A percentile compares a stretch with the other conserved stretches of the same genome.
Conservation (phyloP, 2,113 vertebrate genomes). For the Alexandromys fortis region DNA sequence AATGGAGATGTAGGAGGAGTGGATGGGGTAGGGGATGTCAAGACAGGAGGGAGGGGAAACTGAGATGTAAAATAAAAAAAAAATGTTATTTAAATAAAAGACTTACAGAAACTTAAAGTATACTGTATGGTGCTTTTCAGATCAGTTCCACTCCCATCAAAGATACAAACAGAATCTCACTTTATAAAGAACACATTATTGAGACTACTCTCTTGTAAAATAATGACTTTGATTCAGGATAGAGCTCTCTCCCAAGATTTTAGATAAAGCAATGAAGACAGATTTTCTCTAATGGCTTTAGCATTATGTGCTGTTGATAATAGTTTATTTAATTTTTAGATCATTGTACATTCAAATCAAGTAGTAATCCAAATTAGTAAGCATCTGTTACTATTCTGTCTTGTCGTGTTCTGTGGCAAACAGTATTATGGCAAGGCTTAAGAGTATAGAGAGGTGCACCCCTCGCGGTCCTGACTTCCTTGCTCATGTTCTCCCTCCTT, state of each 20-base stretch:
- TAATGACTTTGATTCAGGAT: conserved; percentile 40
- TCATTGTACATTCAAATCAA: conserved; percentile 57
- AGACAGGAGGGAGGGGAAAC: too few relatives aligned
- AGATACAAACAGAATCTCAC: conserved; percentile 52
- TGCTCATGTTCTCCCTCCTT: too few relatives aligned
- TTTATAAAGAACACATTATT: conserved; percentile 46
- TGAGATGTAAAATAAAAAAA: too few relatives aligned
- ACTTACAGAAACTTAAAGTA: background rate
- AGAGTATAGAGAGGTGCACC: background rate
- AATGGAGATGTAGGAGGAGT: too few relatives aligned
- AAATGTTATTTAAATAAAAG: too few relatives aligned
- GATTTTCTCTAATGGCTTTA: conserved; percentile 54
- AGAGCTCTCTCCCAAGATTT: conserved; percentile 45
- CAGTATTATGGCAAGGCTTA: conserved; percentile 23
- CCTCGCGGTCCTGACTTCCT: too few relatives aligned
- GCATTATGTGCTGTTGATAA: conserved; percentile 15
- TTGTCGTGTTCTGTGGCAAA: conserved; percentile 59
- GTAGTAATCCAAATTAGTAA: conserved; percentile 61
- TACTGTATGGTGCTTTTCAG: conserved; percentile 28
- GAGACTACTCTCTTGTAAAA: conserved; percentile 47
- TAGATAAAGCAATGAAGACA: conserved; percentile 65
- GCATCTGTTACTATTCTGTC: conserved; percentile 56
- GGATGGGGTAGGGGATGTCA: too few relatives aligned
- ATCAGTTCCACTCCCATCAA: conserved; percentile 31
- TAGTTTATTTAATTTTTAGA: conserved; percentile 69